phyloP scores from a whole-genome alignment of 2,888 invertebrate species.

The Aphodius sticticus region DNA sequence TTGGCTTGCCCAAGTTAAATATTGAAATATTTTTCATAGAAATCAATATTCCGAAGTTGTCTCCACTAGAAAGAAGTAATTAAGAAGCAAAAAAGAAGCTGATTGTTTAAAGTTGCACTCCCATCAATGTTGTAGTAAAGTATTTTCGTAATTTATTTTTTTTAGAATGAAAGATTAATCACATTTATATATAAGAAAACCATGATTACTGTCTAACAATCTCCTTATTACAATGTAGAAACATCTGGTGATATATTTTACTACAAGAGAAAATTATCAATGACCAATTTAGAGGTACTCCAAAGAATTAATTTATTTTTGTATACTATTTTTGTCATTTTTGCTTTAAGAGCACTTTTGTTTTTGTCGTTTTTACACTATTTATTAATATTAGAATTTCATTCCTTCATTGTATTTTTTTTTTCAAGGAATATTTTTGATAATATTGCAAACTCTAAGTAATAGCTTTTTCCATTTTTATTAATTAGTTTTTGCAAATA shows the following conservation, averaged over 20 bases:
- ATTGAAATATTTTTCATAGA: no score
- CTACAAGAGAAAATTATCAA: slow-evolving; percentile 22
- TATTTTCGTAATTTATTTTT: neutral
- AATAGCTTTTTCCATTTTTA: slow-evolving; percentile 17
- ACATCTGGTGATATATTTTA: slow-evolving; percentile 33
- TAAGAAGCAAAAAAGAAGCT: no score
- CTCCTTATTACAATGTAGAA: slow-evolving; percentile 13
- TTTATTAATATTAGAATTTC: slow-evolving; percentile 16
- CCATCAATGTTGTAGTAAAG: neutral
- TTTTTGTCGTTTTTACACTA: slow-evolving; percentile 10
- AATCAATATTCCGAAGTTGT: neutral
- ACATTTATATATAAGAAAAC: neutral
- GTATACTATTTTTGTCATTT: slow-evolving; percentile 26
- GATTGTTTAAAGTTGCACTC: neutral
- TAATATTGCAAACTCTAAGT: slow-evolving; percentile 13
- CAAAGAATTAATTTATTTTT: slow-evolving; percentile 36
- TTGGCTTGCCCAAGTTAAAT: neutral
- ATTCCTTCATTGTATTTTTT: slow-evolving; percentile 9
- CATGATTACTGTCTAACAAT: neutral
- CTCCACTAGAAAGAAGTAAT: neutral
- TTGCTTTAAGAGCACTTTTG: neutral
- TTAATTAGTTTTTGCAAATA: slow-evolving; percentile 18
- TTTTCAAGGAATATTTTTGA: slow-evolving; percentile 19
- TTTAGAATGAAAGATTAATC: neutral
- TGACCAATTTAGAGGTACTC: slow-evolving; percentile 33